Evolutionary conservation across 2,113 vertebrate genomes (phyloP).

Genomic region (Columba livia): DNA sequence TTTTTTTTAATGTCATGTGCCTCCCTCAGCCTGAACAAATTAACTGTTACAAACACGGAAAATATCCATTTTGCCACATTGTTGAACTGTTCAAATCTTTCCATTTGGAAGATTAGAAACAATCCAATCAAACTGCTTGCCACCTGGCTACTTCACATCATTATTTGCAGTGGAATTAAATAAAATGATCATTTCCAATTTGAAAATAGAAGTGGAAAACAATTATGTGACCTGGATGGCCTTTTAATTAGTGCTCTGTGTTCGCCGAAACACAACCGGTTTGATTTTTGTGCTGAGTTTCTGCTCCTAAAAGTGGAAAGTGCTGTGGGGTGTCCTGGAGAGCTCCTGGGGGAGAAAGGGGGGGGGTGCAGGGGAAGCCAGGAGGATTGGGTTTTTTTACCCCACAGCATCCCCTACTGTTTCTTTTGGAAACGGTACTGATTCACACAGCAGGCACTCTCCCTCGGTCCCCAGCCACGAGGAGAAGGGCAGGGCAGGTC

Average conservation of each 20-base stretch:
- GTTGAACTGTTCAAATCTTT: slow-evolving; percentile 22
- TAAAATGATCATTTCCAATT: not conserved
- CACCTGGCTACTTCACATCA: not conserved
- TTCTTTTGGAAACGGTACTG: not conserved
- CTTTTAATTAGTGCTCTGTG: not conserved
- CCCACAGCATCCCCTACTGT: slow-evolving; percentile 26
- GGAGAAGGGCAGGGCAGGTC: not conserved
- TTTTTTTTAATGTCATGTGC: not conserved
- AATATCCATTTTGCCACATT: not conserved
- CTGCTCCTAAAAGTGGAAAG: not conserved
- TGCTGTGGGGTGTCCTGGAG: not conserved
- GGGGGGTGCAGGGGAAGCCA: not conserved
- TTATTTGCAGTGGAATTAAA: not conserved
- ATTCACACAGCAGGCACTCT: not conserved
- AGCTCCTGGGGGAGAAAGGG: not conserved
- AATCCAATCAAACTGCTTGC: not conserved
- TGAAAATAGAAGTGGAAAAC: slow-evolving; percentile 32
- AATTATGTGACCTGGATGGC: not conserved
- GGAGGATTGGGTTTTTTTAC: not conserved
- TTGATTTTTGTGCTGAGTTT: not conserved
- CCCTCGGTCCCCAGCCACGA: rapidly evolving
- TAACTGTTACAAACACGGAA: slow-evolving; percentile 14
- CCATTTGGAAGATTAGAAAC: not conserved
- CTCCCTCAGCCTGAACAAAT: slow-evolving; percentile 15
- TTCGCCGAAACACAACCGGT: not conserved